These are phyloP conservation scores for Dinocampus coccinellae DNA, from an alignment of 2,888 invertebrate genomes.

Conservation along the genomic window DNA sequence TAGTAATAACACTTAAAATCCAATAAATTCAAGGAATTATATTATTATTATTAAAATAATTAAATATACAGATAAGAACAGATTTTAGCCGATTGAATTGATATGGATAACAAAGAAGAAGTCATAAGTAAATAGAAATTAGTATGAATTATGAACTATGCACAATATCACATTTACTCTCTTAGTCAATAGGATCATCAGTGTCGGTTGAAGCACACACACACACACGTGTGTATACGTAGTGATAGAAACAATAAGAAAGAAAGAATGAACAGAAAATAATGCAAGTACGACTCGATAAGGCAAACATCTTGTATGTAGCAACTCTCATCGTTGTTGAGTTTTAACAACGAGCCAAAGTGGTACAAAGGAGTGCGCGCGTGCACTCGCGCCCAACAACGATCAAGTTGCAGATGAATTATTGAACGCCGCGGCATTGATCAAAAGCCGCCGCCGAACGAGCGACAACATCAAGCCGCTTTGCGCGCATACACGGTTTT, in stretches of 20 bases:
- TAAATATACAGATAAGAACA: neutral
- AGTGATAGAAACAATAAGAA: neutral
- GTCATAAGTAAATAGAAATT: constrained; percentile 10
- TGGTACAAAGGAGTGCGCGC: constrained; percentile 39
- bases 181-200: constrained; percentile 20
- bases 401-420: constrained; percentile 62
- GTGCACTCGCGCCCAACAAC: constrained; percentile 29
- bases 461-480: constrained; percentile 52
- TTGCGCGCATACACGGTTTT: constrained; percentile 36
- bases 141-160: constrained; percentile 23
- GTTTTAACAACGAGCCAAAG: constrained; percentile 41
- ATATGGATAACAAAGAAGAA: constrained; percentile 18
- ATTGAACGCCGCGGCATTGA: constrained; percentile 56
- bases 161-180: neutral
- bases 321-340: neutral
- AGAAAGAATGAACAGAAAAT: neutral
- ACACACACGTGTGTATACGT: neutral
- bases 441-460: constrained; percentile 56
- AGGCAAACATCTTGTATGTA: constrained; percentile 33
- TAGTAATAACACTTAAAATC: neutral
- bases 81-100: neutral
- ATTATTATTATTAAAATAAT: no score
- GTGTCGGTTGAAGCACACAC: neutral
- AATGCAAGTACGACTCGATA: constrained; percentile 28
- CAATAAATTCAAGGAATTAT: neutral